Percentiles rank a stretch among this genome's conserved stretches.
These are phyloP conservation scores for Scolopax bukidnonensis DNA, from an alignment of 2,797 vertebrate genomes.

Conservation along the genomic window DNA sequence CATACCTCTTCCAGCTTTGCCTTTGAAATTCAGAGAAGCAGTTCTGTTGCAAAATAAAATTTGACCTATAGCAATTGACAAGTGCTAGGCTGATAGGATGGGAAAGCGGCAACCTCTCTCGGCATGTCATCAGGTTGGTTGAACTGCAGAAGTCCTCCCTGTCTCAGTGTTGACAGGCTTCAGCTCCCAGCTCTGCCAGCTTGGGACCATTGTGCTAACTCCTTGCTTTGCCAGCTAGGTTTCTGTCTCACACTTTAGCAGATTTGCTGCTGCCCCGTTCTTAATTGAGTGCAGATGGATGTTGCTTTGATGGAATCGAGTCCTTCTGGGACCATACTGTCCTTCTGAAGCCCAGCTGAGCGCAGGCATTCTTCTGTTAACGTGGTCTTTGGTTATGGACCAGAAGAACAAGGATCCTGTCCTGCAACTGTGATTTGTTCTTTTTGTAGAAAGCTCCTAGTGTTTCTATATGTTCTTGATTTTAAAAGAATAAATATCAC, in stretches of 20 bases:
- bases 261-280: not conserved
- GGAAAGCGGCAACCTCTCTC: not conserved
- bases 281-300: not conserved
- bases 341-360: not conserved
- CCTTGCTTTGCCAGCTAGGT: not conserved
- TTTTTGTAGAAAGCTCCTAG: not conserved
- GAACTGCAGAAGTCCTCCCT: not conserved
- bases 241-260: not conserved
- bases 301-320: not conserved
- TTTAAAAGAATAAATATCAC: not conserved
- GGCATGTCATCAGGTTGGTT: not conserved
- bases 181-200: not conserved
- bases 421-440: accelerated
- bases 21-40: not conserved
- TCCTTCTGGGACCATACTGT: not conserved
- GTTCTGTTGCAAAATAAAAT: not conserved
- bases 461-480: not conserved
- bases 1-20: not conserved
- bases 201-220: too few relatives aligned
- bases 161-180: not conserved
- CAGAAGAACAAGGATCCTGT: not conserved
- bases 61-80: not conserved
- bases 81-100: not conserved
- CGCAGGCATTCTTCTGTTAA: not conserved
- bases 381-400: accelerated